Percentiles rank a stretch among this genome's conserved stretches.
These are phyloP conservation scores for Xiphorhynchus erythropygius DNA, from an alignment of 2,797 vertebrate genomes.

Conservation along the genomic window DNA sequence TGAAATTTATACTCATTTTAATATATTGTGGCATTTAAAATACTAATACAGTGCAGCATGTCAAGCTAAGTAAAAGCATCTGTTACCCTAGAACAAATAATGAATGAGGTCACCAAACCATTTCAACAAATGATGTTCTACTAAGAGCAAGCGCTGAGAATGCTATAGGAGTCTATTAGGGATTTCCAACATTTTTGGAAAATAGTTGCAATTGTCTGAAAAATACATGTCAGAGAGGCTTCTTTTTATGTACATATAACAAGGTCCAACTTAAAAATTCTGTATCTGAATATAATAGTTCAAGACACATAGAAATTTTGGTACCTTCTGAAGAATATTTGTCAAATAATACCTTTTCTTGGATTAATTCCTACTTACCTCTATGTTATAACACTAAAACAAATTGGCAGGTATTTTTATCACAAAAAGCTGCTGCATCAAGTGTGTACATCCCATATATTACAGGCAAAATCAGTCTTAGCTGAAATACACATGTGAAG, in stretches of 20 bases:
- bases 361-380: not conserved
- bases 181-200: not conserved
- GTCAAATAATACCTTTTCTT: not conserved
- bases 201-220: not conserved
- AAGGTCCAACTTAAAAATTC: not conserved
- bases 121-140: not conserved
- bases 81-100: not conserved
- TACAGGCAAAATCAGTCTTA: not conserved
- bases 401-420: not conserved
- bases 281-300: not conserved
- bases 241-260: not conserved
- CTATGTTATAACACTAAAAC: not conserved
- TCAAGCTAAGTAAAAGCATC: not conserved
- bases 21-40: not conserved
- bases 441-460: not conserved
- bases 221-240: not conserved
- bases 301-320: not conserved
- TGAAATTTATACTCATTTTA: not conserved
- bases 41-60: not conserved
- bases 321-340: not conserved
- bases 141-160: accelerated
- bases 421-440: not conserved
- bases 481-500: not conserved
- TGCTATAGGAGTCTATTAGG: not conserved
- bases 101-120: not conserved